phyloP scores from a whole-genome alignment of 2,797 vertebrate genomes.

The Tokudaia tokunoshimensis region DNA sequence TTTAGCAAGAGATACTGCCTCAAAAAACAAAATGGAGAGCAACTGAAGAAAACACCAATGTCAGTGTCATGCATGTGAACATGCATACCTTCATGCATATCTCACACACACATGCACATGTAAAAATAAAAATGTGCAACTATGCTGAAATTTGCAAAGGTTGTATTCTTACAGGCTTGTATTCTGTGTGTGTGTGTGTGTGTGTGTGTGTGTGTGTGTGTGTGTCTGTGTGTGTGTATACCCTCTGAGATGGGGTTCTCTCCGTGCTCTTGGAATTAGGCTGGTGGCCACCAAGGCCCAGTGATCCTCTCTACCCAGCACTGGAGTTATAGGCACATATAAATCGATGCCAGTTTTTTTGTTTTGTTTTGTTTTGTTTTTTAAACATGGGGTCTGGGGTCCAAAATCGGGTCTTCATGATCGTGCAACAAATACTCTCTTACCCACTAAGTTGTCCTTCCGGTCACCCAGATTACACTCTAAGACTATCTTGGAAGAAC shows the following conservation, averaged over 20 bases:
- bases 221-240: not conserved
- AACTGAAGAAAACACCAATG: not conserved
- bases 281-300: not conserved
- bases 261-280: not conserved
- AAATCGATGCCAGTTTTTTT: not conserved
- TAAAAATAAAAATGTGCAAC: not conserved
- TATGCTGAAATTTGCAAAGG: not conserved
- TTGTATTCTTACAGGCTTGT: not conserved
- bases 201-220: not conserved
- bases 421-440: not conserved
- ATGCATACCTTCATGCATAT: not conserved
- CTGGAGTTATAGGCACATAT: not conserved
- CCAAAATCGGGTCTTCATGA: not conserved
- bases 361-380: not conserved
- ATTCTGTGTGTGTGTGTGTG: not conserved
- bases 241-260: not conserved
- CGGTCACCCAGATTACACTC: not conserved
- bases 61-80: not conserved
- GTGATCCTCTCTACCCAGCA: not conserved
- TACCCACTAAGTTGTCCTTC: not conserved
- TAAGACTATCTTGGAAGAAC: constrained; percentile 10
- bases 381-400: not conserved
- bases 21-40: not conserved
- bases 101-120: not conserved
- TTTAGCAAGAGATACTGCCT: not conserved